Base-by-base conservation (phyloP, 2,888 invertebrate species). In the Lochmaea capreae region DNA sequence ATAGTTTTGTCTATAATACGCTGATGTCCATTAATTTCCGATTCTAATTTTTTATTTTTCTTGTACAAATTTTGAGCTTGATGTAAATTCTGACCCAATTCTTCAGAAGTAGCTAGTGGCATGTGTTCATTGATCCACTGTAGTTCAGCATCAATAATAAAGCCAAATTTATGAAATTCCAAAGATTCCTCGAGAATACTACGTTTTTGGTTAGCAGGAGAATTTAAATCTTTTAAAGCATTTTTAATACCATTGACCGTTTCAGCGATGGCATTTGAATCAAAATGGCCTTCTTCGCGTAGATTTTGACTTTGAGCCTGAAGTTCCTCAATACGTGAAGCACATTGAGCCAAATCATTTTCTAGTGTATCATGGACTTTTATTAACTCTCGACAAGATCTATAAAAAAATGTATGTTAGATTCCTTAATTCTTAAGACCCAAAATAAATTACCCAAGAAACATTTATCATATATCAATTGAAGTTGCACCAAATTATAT, bases 41-140 rank as follows among this genome's bases (percentile, higher is more conserved):
- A 94, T 81, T 95, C 93, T 75, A 99, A 89, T 88, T 99, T 97
- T 87, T 93, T 95, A 87, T 98, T 98, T 85, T 98, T 98, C 89
- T 98, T 98, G 85, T 94, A 91, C 73, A 95, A 90, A 16, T 94
- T 95, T 85, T 98, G 97, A 0, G 97, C 97, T 82, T 97, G 97
- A 83, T 97, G 94, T 57, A 99, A 89, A 87, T 95, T 97, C 69
- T 93, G 92, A 0, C 97, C 97, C 33, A 94, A 88, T 42, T 90
- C 90, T 14, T 92, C 92, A 0, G 95, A 94, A 0, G 92, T 89
- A 0, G 96, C 97, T 0, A 93, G 90, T 0, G 95, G 94, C 79
- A 93, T 86, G 75, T 97, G 95, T 86, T 98, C 98, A 54, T 93
- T 92, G 78, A 99, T 95, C 99, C 99, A 99, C 84, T 96, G 97